Evolutionary conservation across 2,113 vertebrate species (phyloP).

Genomic region (Bolborhynchus lineola): DNA sequence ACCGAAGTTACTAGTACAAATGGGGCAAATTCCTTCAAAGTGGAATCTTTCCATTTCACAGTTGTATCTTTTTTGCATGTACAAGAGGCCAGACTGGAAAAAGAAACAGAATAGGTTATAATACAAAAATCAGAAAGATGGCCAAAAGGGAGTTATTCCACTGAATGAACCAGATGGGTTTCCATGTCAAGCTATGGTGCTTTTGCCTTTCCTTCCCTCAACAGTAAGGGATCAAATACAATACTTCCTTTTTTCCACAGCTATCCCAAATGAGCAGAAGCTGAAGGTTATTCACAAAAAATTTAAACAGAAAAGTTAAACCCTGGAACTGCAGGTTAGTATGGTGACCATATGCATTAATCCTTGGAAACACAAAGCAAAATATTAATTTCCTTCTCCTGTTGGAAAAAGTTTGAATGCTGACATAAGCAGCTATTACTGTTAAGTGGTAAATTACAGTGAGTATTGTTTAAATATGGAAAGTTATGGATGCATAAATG

Average conservation of each 20-base stretch:
- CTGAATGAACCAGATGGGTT: conserved; percentile 36
- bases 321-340: neutral
- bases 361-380: conserved; percentile 56
- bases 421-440: conserved; percentile 49
- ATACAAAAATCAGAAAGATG: conserved; percentile 22
- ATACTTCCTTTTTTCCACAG: conserved; percentile 13
- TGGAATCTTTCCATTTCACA: neutral
- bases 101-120: conserved; percentile 24
- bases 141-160: conserved; percentile 35
- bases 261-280: conserved; percentile 36
- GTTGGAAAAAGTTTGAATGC: conserved; percentile 48
- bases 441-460: conserved; percentile 56
- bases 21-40: neutral
- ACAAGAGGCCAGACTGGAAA: conserved; percentile 3
- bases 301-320: neutral
- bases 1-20: neutral
- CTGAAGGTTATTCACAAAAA: conserved; percentile 51
- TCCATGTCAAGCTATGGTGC: neutral
- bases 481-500: neutral
- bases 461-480: conserved; percentile 50
- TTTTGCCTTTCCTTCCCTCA: conserved; percentile 17
- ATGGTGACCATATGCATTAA: conserved; percentile 53
- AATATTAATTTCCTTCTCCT: conserved; percentile 64
- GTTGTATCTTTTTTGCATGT: neutral
- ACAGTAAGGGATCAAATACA: neutral